Evolutionary conservation across 2,797 vertebrate genomes (phyloP).

Genomic region (Cacajao melanocephalus): DNA sequence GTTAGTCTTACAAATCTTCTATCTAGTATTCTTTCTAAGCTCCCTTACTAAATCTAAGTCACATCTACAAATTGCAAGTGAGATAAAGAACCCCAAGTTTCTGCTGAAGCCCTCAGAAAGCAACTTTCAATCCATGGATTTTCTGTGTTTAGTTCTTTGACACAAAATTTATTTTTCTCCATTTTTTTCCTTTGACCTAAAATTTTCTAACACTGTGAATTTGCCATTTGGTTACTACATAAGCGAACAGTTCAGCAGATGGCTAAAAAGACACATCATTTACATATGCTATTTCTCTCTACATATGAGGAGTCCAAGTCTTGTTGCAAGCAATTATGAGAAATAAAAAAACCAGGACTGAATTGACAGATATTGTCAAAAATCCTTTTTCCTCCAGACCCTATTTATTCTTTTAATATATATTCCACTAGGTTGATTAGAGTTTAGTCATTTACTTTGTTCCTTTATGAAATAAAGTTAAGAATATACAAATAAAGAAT

Average conservation of each 20-base stretch:
- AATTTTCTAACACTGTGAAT: fast-evolving
- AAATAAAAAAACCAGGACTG: background rate
- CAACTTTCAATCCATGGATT: background rate
- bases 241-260: fast-evolving
- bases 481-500: background rate
- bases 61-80: background rate
- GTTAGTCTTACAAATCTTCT: background rate
- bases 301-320: fast-evolving
- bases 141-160: background rate
- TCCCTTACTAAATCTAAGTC: background rate
- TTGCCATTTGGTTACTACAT: fast-evolving
- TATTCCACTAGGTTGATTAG: background rate
- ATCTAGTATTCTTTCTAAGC: background rate
- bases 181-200: background rate
- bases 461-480: background rate
- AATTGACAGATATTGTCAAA: background rate
- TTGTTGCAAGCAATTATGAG: fast-evolving
- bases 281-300: fast-evolving
- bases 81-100: background rate
- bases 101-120: background rate
- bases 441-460: background rate
- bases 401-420: background rate
- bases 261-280: too few species aligned
- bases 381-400: background rate
- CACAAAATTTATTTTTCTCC: background rate